Conservation (phyloP, 2,113 vertebrate genomes). For the Noctilio leporinus region DNA sequence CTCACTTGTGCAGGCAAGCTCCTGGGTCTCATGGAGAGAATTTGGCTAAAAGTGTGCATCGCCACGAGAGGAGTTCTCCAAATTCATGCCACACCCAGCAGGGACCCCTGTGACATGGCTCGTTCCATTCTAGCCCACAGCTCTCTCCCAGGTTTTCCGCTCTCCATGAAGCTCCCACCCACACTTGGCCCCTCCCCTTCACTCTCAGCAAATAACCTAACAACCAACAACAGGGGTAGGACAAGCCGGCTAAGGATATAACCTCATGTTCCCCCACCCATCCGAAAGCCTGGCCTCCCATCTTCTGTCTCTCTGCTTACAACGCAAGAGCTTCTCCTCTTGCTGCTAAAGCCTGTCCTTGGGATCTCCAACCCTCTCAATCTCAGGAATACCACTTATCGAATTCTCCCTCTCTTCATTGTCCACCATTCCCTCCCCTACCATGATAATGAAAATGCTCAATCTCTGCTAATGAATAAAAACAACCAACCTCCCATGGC, state of each 20-base stretch:
- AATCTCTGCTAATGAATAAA: not conserved
- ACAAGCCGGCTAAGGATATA: not conserved
- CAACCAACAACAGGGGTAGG: not conserved
- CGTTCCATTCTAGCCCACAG: not conserved
- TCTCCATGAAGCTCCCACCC: not conserved
- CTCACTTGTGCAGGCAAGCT: not conserved
- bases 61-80: not conserved
- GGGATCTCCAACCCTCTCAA: not conserved
- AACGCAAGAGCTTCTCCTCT: not conserved
- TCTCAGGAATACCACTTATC: not conserved
- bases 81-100: not conserved
- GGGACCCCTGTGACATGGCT: not conserved
- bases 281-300: not conserved
- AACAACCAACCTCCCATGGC: not conserved
- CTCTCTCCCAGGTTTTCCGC: not conserved
- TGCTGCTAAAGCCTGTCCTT: not conserved
- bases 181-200: not conserved
- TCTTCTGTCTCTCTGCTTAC: not conserved
- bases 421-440: not conserved
- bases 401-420: not conserved
- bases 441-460: not conserved
- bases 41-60: not conserved
- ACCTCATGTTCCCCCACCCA: not conserved
- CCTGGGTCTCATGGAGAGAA: not conserved
- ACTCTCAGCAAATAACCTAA: slow-evolving; percentile 33